Evolutionary conservation across 2,888 invertebrate species (phyloP).

Genomic region (Yponomeuta malinellus): DNA sequence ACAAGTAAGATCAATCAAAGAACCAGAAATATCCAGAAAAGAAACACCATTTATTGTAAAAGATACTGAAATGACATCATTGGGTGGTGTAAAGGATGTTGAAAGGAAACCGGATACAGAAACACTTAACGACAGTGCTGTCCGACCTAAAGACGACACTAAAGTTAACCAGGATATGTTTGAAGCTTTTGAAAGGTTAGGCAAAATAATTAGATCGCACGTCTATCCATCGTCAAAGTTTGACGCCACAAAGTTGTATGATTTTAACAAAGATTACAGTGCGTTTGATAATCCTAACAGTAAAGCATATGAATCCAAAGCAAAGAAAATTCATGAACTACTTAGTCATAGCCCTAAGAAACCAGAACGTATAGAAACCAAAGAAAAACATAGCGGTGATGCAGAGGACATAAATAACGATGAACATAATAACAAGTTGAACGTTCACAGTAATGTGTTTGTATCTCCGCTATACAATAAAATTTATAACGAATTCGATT

Average conservation of each 20-base stretch:
- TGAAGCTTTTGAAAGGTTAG: slow-evolving; percentile 37
- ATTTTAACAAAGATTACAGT: slow-evolving; percentile 30
- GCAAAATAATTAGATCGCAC: slow-evolving; percentile 38
- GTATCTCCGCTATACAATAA: neutral
- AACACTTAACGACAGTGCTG: neutral
- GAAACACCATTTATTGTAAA: neutral
- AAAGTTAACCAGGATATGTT: slow-evolving; percentile 21
- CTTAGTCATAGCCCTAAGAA: slow-evolving; percentile 2
- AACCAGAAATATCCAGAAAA: neutral
- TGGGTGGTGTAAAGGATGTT: neutral
- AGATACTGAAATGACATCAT: neutral
- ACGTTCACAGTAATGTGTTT: neutral
- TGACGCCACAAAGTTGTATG: slow-evolving; percentile 10
- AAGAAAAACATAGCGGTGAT: neutral
- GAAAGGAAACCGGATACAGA: neutral
- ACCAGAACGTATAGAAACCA: slow-evolving; percentile 1
- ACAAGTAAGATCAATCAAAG: neutral
- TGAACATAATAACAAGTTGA: neutral
- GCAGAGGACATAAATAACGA: neutral
- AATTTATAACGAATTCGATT: slow-evolving; percentile 9
- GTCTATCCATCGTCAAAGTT: slow-evolving; percentile 34
- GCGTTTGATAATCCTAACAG: slow-evolving; percentile 24
- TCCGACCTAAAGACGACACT: neutral
- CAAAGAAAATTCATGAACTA: slow-evolving; percentile 16
- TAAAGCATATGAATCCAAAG: slow-evolving; percentile 20